Percentiles rank a stretch among this genome's conserved stretches.
phyloP scores from a whole-genome alignment of 2,888 invertebrate genomes.

The Eudemis profundana region DNA sequence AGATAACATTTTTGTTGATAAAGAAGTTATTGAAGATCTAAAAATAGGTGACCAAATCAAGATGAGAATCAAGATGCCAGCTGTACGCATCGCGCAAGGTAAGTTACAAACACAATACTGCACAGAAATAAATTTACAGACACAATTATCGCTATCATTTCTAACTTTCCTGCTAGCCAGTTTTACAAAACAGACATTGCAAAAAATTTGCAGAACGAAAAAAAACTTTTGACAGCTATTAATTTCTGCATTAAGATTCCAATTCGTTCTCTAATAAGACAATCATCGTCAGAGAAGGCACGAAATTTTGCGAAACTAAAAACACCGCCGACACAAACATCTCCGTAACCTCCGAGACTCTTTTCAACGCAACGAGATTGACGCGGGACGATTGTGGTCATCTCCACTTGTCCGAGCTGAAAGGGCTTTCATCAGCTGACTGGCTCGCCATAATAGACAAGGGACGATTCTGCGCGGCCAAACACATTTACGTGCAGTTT shows the following conservation, averaged over 20 bases:
- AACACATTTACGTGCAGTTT: slow-evolving; percentile 7
- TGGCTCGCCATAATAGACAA: slow-evolving; percentile 33
- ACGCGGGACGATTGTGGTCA: slow-evolving; percentile 74
- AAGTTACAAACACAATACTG: slow-evolving; percentile 67
- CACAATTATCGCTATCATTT: not conserved
- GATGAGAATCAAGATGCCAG: slow-evolving; percentile 99
- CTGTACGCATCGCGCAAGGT: slow-evolving; percentile 98
- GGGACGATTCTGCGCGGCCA: slow-evolving; percentile 23
- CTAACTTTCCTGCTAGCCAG: not conserved
- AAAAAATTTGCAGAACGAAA: not conserved
- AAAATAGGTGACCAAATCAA: slow-evolving; percentile 88
- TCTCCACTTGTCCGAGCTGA: slow-evolving; percentile 67
- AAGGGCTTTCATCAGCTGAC: slow-evolving; percentile 45
- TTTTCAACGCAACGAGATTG: slow-evolving; percentile 79
- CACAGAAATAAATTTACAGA: not conserved
- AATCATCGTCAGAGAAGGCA: slow-evolving; percentile 11
- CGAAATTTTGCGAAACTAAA: slow-evolving; percentile 26
- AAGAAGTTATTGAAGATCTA: slow-evolving; percentile 78
- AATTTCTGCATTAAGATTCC: not conserved
- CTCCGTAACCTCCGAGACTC: slow-evolving; percentile 62
- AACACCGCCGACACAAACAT: slow-evolving; percentile 62
- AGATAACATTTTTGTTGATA: slow-evolving; percentile 76
- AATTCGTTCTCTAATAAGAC: slow-evolving; percentile 23
- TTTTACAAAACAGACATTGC: not conserved
- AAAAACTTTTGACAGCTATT: not conserved